Conservation (phyloP, 2,888 invertebrate species). For the Molorchus minor region DNA sequence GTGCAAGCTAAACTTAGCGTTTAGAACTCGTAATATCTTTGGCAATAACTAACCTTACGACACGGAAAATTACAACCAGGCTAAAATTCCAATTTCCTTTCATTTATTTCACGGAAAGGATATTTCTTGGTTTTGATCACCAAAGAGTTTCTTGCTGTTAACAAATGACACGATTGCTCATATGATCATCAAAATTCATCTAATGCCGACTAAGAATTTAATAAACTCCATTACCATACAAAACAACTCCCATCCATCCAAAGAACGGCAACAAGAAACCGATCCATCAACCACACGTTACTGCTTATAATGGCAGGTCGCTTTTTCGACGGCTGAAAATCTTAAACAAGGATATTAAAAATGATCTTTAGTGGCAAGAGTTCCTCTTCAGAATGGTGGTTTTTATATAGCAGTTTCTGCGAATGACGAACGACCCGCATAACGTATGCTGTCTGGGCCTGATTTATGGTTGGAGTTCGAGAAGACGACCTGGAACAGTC, state of each 20-base stretch:
- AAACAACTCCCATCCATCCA: not conserved
- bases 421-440: slow-evolving; percentile 56
- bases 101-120: too few species aligned
- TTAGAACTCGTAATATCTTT: too few species aligned
- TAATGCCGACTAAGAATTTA: not conserved
- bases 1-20: too few species aligned
- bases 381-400: slow-evolving; percentile 43
- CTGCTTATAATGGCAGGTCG: slow-evolving; percentile 20
- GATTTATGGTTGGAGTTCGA: slow-evolving; percentile 57
- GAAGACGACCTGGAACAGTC: slow-evolving; percentile 53
- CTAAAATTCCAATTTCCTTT: too few species aligned
- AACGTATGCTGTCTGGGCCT: slow-evolving; percentile 60
- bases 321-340: slow-evolving; percentile 37
- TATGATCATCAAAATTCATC: not conserved
- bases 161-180: too few species aligned
- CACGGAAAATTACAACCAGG: too few species aligned
- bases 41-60: too few species aligned
- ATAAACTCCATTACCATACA: not conserved
- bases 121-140: too few species aligned
- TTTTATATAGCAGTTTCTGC: slow-evolving; percentile 50
- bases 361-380: slow-evolving; percentile 46
- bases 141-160: too few species aligned
- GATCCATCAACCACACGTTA: slow-evolving; percentile 19
- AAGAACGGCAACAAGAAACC: slow-evolving; percentile 3
- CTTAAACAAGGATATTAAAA: slow-evolving; percentile 45